phyloP scores from a whole-genome alignment of 2,113 vertebrate species.

The Solea senegalensis region DNA sequence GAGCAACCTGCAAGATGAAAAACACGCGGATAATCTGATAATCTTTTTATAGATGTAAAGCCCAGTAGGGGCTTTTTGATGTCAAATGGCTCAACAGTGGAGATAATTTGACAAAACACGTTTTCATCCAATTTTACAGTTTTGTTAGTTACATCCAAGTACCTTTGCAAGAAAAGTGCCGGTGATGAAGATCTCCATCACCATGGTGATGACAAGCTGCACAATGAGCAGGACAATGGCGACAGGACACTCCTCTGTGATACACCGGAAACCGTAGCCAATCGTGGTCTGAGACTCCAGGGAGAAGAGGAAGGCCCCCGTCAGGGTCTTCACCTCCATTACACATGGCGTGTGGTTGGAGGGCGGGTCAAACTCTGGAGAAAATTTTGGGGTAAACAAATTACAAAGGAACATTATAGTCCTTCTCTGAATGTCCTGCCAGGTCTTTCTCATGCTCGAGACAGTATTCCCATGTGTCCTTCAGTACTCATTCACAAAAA shows the following conservation, averaged over 20 bases:
- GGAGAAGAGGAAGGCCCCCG: slow-evolving; percentile 96
- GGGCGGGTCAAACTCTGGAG: slow-evolving; percentile 83
- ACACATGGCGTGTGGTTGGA: slow-evolving; percentile 97
- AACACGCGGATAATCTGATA: not conserved
- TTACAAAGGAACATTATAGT: slow-evolving; percentile 16
- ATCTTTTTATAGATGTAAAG: too few relatives aligned
- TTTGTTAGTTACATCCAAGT: too few relatives aligned
- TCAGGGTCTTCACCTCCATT: slow-evolving; percentile 96
- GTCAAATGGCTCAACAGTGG: too few relatives aligned
- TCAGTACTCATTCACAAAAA: slow-evolving; percentile 9
- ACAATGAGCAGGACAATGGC: slow-evolving; percentile 94
- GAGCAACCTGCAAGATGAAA: slow-evolving; percentile 80
- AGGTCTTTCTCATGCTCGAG: slow-evolving; percentile 11
- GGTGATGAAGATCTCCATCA: slow-evolving; percentile 98
- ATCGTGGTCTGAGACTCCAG: slow-evolving; percentile 98
- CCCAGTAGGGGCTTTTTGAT: too few relatives aligned
- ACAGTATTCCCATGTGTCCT: not conserved
- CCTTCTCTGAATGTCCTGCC: not conserved
- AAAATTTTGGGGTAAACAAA: not conserved
- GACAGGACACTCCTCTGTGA: slow-evolving; percentile 94
- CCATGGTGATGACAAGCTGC: slow-evolving; percentile 96
- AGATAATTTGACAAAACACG: too few relatives aligned
- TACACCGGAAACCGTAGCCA: slow-evolving; percentile 96
- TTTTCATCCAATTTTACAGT: too few relatives aligned
- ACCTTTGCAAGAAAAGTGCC: slow-evolving; percentile 96